These are phyloP conservation scores for Caenorhabditis tropicalis DNA, from an alignment of 1,140 invertebrate genomes.

Conservation along the genomic window DNA sequence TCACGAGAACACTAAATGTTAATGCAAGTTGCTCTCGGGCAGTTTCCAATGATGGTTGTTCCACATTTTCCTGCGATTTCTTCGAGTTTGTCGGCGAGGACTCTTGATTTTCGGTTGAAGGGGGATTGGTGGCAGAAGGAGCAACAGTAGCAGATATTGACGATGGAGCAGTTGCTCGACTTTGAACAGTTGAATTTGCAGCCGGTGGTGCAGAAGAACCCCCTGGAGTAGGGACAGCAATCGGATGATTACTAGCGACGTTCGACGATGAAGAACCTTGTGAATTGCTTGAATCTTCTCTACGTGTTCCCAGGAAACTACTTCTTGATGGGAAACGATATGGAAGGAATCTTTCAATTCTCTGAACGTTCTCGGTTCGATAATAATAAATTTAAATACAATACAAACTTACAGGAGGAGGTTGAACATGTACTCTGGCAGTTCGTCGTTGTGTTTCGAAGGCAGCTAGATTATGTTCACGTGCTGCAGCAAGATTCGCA, in stretches of 20 bases:
- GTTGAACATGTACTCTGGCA: neutral
- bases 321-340: neutral
- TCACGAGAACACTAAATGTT: constrained; percentile 17
- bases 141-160: neutral
- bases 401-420: neutral
- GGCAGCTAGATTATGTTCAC: neutral
- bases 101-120: neutral
- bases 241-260: neutral
- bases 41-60: constrained; percentile 6
- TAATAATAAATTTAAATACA: neutral
- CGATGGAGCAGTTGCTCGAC: neutral
- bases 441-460: neutral
- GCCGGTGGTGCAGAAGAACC: neutral
- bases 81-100: neutral
- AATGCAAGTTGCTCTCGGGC: constrained; percentile 21
- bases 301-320: neutral
- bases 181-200: neutral
- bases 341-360: neutral
- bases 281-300: neutral
- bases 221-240: neutral
- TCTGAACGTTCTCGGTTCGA: neutral
- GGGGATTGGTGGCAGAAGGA: neutral
- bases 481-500: neutral
- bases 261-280: neutral
- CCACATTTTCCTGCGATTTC: neutral